These are phyloP conservation scores for Eudasyphora cyanicolor DNA, from an alignment of 2,888 invertebrate genomes.

Conservation along the genomic window DNA sequence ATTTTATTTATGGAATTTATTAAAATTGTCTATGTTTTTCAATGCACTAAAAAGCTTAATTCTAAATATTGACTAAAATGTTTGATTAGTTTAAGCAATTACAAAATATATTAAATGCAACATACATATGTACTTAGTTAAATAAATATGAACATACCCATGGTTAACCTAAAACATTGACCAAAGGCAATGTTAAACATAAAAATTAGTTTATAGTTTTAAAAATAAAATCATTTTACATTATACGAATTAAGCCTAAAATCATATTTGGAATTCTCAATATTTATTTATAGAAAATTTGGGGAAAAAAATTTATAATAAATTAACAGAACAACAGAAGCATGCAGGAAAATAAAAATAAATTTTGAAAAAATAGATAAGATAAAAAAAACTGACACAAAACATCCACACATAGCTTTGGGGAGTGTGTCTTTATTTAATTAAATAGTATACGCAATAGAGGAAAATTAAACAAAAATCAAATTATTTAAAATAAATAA, in stretches of 20 bases:
- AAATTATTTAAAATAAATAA: neutral
- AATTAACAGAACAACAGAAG: constrained; percentile 32
- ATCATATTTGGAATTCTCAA: constrained; percentile 57
- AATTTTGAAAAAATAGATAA: constrained; percentile 36
- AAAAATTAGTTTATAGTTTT: neutral
- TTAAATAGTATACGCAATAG: constrained; percentile 2
- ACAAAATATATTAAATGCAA: constrained; percentile 37
- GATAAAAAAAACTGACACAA: constrained; percentile 25
- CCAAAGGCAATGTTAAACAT: neutral
- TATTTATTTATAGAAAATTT: constrained; percentile 38
- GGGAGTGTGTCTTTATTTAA: neutral
- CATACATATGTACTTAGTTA: neutral
- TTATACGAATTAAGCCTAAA: constrained; percentile 6
- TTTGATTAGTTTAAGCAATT: constrained; percentile 49
- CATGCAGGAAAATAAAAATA: constrained; percentile 8
- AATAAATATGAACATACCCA: constrained; percentile 11
- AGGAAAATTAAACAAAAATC: constrained; percentile 9
- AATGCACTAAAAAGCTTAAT: constrained; percentile 3
- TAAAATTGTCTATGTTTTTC: constrained; percentile 4
- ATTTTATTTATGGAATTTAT: constrained; percentile 6
- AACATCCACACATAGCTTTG: constrained; percentile 9
- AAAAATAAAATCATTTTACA: neutral
- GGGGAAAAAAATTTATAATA: constrained; percentile 37
- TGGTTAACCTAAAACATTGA: constrained; percentile 36
- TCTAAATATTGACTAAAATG: constrained; percentile 60